A percentile compares a stretch with the other conserved stretches of the same genome.
Conservation (phyloP, 1,140 invertebrate species). For the Saccostrea glomerata region DNA sequence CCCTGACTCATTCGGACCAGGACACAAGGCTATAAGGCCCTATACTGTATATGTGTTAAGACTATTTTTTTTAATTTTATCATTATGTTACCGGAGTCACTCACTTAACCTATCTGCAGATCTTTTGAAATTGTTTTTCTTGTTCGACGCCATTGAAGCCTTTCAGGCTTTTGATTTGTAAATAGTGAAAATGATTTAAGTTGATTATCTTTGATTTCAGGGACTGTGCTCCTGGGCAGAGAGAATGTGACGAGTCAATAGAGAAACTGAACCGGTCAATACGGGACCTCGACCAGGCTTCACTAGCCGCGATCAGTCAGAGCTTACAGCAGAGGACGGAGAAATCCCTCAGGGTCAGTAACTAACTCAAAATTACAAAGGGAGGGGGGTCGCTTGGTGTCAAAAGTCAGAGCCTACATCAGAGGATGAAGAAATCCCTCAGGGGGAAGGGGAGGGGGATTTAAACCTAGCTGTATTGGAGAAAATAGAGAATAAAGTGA, state of each 20-base stretch:
- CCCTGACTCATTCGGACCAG: too few species aligned
- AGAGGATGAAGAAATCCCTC: slow-evolving; percentile 87
- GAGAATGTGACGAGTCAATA: slow-evolving; percentile 93
- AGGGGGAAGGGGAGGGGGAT: slow-evolving; percentile 61
- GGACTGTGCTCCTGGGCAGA: slow-evolving; percentile 96
- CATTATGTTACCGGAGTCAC: too few species aligned
- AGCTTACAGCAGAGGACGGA: slow-evolving; percentile 86
- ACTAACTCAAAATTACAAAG: not conserved
- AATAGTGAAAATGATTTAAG: too few species aligned
- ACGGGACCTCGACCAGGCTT: slow-evolving; percentile 91
- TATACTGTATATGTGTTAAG: too few species aligned
- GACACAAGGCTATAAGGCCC: too few species aligned
- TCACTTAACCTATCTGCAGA: too few species aligned
- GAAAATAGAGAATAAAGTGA: slow-evolving; percentile 86
- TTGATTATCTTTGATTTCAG: slow-evolving; percentile 78
- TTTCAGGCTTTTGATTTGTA: not conserved
- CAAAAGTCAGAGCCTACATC: slow-evolving; percentile 89
- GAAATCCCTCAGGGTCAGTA: slow-evolving; percentile 84
- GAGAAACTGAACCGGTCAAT: slow-evolving; percentile 88
- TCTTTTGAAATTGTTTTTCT: too few species aligned
- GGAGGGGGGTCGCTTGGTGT: slow-evolving; percentile 83
- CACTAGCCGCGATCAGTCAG: slow-evolving; percentile 92
- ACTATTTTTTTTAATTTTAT: too few species aligned
- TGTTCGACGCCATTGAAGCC: too few species aligned
- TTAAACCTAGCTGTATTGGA: slow-evolving; percentile 83